Evolutionary conservation across 2,113 vertebrate genomes (phyloP).

Genomic region (Sinocyclocheilus maitianheensis): DNA sequence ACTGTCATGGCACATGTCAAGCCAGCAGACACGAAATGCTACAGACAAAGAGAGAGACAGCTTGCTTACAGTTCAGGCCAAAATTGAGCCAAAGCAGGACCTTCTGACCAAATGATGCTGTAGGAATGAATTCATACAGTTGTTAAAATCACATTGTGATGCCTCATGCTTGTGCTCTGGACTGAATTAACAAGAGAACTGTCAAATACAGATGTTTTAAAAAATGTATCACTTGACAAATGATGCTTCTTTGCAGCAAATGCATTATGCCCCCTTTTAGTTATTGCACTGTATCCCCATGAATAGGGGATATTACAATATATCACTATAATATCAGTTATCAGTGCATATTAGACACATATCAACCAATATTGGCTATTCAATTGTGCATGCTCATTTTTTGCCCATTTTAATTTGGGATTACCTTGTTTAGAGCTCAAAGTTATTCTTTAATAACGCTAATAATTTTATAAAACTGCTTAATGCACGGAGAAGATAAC

Average conservation of each 20-base stretch:
- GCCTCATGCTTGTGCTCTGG: neutral
- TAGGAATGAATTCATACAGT: constrained; percentile 1
- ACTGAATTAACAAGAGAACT: neutral
- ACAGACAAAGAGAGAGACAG: constrained; percentile 6
- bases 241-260: neutral
- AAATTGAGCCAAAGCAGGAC: neutral
- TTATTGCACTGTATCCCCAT: neutral
- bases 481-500: no score
- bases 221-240: neutral
- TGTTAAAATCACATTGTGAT: neutral
- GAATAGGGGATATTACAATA: neutral
- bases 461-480: no score
- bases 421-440: no score
- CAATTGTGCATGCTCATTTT: no score
- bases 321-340: no score
- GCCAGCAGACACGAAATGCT: constrained; percentile 18
- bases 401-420: no score
- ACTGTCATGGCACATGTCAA: constrained; percentile 63
- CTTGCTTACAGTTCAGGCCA: neutral
- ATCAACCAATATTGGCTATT: no score
- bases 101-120: neutral
- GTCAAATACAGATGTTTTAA: neutral
- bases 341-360: no score
- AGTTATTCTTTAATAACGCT: no score
- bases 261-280: neutral